Percentiles rank a stretch among this genome's conserved stretches.
These are phyloP conservation scores for Chaetorhynchus papuensis DNA, from an alignment of 2,113 vertebrate genomes.

Conservation along the genomic window DNA sequence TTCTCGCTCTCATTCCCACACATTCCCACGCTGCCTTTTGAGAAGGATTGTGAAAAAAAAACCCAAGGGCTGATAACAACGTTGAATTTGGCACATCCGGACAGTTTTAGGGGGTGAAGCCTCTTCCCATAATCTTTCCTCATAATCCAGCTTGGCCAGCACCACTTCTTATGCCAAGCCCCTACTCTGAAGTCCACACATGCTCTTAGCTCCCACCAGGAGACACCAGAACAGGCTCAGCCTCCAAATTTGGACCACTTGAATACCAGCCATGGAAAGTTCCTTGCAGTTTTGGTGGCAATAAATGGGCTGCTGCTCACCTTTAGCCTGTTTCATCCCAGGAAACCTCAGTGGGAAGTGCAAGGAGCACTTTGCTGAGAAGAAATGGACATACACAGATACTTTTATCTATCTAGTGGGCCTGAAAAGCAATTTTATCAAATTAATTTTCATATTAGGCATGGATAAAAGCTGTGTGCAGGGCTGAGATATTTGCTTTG, in stretches of 20 bases:
- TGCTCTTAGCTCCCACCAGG: background rate
- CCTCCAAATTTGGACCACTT: background rate
- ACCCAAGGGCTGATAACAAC: rapidly evolving
- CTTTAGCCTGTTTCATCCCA: background rate
- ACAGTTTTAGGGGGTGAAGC: background rate
- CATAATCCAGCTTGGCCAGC: background rate
- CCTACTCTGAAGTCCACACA: too few relatives aligned
- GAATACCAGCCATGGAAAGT: background rate
- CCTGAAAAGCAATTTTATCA: background rate
- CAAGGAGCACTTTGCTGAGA: background rate
- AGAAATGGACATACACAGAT: background rate
- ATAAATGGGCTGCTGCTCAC: background rate
- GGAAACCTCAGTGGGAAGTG: background rate
- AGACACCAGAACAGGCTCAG: background rate
- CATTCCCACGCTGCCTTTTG: background rate
- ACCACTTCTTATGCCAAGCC: background rate
- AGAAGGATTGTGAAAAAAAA: background rate
- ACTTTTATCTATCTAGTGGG: background rate
- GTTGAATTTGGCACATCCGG: background rate
- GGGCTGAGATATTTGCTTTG: background rate
- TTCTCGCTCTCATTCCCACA: background rate
- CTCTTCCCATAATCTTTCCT: background rate
- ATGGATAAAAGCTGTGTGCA: background rate
- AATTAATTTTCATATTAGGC: background rate
- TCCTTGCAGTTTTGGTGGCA: background rate